These are phyloP conservation scores for Nicator chloris DNA, from an alignment of 2,113 vertebrate genomes.

Conservation along the genomic window DNA sequence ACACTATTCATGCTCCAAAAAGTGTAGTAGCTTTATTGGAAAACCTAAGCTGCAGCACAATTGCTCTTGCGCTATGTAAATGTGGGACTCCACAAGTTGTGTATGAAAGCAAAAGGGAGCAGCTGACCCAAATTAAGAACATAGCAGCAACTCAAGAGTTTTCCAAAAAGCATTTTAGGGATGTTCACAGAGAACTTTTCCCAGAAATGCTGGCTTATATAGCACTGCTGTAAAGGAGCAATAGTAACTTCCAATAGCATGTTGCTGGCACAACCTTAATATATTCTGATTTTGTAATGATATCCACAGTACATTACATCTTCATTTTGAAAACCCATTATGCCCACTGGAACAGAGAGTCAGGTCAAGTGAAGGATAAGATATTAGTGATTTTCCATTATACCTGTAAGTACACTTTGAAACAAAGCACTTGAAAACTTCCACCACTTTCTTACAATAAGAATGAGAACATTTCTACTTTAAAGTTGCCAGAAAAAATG, in stretches of 20 bases:
- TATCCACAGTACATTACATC: background rate
- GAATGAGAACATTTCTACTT: background rate
- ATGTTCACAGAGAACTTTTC: background rate
- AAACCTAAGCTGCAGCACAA: rapidly evolving
- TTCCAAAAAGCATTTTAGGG: background rate
- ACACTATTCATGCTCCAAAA: background rate
- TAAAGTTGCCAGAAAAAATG: background rate
- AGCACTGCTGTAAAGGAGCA: background rate
- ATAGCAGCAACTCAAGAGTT: background rate
- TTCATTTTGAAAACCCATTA: background rate
- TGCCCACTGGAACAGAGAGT: background rate
- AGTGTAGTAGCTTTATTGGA: background rate
- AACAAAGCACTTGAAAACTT: background rate
- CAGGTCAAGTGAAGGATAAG: background rate
- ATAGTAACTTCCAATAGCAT: background rate
- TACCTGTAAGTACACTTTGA: background rate
- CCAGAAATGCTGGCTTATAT: constrained; percentile 7
- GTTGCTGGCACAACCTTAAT: background rate
- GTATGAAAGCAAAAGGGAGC: background rate
- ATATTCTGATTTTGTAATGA: constrained; percentile 1
- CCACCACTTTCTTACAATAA: background rate
- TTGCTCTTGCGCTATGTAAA: background rate
- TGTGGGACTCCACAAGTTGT: background rate
- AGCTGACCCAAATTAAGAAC: background rate
- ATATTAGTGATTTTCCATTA: background rate